A percentile compares a stretch with the other conserved stretches of the same genome.
Conservation (phyloP, 2,888 invertebrate genomes). For the Hyposoter dolosus region DNA sequence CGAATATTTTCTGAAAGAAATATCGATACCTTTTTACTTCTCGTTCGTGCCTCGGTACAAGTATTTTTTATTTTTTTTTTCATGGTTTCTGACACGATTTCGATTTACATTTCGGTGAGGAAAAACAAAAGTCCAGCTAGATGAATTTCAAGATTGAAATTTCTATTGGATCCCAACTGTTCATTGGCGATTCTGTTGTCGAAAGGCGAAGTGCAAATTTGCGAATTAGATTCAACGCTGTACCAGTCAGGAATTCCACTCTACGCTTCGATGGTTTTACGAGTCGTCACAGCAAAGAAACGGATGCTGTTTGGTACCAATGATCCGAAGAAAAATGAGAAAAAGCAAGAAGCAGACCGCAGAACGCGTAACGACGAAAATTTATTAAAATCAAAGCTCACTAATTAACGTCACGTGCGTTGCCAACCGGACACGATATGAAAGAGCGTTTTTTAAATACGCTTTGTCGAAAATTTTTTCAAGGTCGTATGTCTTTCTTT, state of each 20-base stretch:
- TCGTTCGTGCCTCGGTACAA: not conserved
- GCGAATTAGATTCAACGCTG: constrained; percentile 55
- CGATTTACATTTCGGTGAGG: not conserved
- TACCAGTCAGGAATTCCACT: constrained; percentile 38
- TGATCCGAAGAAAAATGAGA: not conserved
- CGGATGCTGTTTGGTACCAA: constrained; percentile 34
- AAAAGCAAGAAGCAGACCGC: not conserved
- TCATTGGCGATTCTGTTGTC: not conserved
- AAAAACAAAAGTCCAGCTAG: not conserved
- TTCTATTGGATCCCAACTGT: not conserved
- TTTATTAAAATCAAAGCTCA: constrained; percentile 36
- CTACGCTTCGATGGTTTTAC: constrained; percentile 49
- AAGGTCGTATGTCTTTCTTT: not conserved
- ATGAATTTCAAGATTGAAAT: not conserved
- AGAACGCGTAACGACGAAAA: constrained; percentile 45
- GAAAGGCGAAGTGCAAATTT: constrained; percentile 24
- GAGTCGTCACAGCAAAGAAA: constrained; percentile 38
- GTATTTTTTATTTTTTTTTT: not conserved
- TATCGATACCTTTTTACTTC: constrained; percentile 17
- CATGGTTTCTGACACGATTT: constrained; percentile 3
- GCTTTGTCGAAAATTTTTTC: not conserved
- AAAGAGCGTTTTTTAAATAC: too few relatives aligned
- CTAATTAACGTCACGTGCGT: not conserved
- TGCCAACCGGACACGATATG: constrained; percentile 24
- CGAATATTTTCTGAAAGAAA: constrained; percentile 49